Conservation (phyloP, 2,797 vertebrate species). For the Acropternis orthonyx region DNA sequence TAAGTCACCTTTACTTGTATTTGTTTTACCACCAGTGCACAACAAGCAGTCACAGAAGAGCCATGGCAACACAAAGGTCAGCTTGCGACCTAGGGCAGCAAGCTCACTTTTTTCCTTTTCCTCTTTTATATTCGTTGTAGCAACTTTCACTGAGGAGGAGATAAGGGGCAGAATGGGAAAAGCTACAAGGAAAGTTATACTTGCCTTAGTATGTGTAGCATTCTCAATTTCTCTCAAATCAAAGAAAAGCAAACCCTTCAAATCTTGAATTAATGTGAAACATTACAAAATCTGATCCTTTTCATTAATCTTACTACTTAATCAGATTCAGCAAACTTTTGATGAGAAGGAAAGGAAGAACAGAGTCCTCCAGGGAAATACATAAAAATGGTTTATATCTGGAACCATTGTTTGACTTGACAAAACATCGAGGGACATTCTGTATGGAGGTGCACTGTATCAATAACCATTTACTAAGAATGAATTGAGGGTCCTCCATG, state of each 20-base stretch:
- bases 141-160: background rate
- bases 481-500: background rate
- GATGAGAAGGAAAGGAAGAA: background rate
- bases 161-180: background rate
- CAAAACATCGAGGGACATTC: background rate
- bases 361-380: background rate
- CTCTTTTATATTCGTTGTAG: fast-evolving
- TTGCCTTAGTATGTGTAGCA: background rate
- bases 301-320: background rate
- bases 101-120: background rate
- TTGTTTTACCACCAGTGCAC: background rate
- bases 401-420: background rate
- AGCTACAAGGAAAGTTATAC: background rate
- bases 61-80: background rate
- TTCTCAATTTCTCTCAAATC: background rate
- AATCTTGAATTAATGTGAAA: background rate
- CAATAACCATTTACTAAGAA: background rate
- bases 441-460: background rate
- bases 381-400: background rate
- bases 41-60: background rate
- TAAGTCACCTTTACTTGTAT: background rate
- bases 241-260: background rate
- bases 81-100: background rate
- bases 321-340: background rate
- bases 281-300: background rate